Evolutionary conservation across 2,888 invertebrate species (phyloP).

Genomic region (Griposia aprilina): DNA sequence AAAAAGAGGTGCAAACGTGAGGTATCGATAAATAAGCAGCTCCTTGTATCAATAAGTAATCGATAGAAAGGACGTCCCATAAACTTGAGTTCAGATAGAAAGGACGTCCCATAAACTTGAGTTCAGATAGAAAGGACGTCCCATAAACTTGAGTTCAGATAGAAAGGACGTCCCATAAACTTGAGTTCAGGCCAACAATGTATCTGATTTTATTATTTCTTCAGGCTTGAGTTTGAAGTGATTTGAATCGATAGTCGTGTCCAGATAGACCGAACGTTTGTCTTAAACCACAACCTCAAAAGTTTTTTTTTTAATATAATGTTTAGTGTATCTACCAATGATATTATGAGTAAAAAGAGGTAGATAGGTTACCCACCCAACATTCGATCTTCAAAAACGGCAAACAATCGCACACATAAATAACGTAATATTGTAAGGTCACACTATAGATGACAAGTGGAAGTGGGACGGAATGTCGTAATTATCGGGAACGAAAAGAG

Average conservation of each 20-base stretch:
- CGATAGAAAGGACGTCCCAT: neutral
- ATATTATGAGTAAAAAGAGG: too few species aligned
- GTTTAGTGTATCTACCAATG: neutral
- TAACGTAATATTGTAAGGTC: too few species aligned
- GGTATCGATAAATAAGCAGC: neutral
- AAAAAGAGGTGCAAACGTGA: neutral
- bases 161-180: neutral
- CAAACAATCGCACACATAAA: too few species aligned
- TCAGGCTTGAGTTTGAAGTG: neutral
- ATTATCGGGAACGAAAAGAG: too few species aligned
- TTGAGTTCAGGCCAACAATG: neutral
- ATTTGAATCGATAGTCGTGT: too few species aligned
- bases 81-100: neutral
- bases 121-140: neutral
- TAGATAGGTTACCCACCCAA: too few species aligned
- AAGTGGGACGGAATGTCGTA: too few species aligned
- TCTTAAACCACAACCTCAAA: neutral
- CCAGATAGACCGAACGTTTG: neutral
- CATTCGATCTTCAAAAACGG: too few species aligned
- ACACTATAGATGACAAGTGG: too few species aligned
- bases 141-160: neutral
- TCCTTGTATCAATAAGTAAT: neutral
- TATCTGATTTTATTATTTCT: neutral
- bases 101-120: neutral
- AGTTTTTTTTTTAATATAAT: neutral